phyloP scores from a whole-genome alignment of 2,797 vertebrate species.

The Halcyon smyrnensis region DNA sequence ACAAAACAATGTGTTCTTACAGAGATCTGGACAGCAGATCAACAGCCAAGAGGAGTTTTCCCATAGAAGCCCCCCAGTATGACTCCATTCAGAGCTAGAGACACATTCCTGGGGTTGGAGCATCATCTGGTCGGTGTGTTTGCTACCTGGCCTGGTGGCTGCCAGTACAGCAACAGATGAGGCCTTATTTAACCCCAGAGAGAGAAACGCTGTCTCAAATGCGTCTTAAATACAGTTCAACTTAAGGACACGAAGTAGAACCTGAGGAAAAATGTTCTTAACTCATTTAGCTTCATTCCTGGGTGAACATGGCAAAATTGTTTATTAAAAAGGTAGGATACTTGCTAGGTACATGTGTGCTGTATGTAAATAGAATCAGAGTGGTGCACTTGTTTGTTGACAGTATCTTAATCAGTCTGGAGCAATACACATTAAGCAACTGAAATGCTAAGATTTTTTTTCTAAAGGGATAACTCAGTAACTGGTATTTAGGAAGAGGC shows the following conservation, averaged over 20 bases:
- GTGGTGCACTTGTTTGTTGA: background rate
- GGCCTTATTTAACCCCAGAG: background rate
- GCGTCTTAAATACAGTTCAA: background rate
- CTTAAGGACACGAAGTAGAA: background rate
- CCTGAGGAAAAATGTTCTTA: background rate
- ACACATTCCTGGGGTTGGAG: background rate
- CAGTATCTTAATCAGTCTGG: background rate
- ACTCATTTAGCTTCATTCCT: background rate
- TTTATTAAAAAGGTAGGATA: background rate
- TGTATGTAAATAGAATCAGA: background rate
- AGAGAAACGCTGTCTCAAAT: background rate
- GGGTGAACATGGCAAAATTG: background rate
- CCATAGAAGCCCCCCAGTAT: background rate
- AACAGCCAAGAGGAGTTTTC: background rate
- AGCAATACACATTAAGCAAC: background rate
- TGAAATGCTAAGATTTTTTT: background rate
- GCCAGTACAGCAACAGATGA: background rate
- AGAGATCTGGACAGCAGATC: background rate
- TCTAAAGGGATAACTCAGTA: background rate
- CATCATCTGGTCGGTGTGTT: background rate
- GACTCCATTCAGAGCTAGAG: background rate
- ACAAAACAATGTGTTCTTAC: background rate
- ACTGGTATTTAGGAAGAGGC: background rate
- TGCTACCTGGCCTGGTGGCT: background rate
- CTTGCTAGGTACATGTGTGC: rapidly evolving